Evolutionary conservation across 2,888 invertebrate species (phyloP), one percentile per base, ranked within the genome.

Genomic region (Clistopyga incitator): DNA sequence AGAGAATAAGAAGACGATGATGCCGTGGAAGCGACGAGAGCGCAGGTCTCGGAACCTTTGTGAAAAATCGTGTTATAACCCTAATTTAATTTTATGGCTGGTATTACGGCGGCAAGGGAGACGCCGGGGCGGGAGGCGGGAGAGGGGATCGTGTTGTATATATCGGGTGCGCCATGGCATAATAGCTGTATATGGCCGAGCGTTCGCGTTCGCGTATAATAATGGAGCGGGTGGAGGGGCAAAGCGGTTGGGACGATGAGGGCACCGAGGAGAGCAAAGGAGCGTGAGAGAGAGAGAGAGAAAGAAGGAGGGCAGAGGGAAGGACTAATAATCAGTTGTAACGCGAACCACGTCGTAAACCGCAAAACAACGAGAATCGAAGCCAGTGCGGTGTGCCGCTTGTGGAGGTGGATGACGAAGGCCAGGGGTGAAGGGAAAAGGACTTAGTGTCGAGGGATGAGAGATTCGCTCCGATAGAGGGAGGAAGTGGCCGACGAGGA

Each of bases 1-100:
- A 54, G 59, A 78, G 68, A 72, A 80, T 61, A 47, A 64, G 71
- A 67, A 61, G 75, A 77, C 38, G 80, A 84, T 74, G 70, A 76
- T 70, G 81, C 70, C 74, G 78, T 25, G 64, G 75, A 68, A 38
- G 61, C 68, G 54, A 78, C 61, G 61, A 70, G 59, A 77, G 76
- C 68, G 75, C 76, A 64, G 84, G 86, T 84, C 86, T 87, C 88
- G 88, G 89, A 88, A 90, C 91, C 92, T 92, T 92, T 92, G 92
- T 92, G 92, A 93, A 93, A 93, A 93, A 93, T 92, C 91, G 92
- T 90, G 93, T 93, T 93, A 93, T 92, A 93, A 93, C 93, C 93
- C 93, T 93, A 93, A 93, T 93, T 93, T 93, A 93, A 93, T 93
- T 93, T 93, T 93, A 93, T 93, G 92, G 90, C 91, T 90, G 89